phyloP scores from a whole-genome alignment of 1,140 invertebrate species.

The Drosophila subobscura region DNA sequence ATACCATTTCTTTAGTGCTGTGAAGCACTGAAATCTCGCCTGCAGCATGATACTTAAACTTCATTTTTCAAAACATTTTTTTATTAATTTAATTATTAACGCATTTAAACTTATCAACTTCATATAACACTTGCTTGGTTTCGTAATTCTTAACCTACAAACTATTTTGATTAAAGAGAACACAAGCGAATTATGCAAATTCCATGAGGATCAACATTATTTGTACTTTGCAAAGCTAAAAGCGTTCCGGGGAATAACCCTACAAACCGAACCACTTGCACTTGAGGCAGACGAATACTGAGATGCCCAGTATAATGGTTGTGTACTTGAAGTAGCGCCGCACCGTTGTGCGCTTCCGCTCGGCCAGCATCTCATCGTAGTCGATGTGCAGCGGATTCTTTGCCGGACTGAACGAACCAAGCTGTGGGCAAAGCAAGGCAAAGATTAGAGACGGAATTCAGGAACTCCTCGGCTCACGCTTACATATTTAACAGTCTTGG shows the following conservation, averaged over 20 bases:
- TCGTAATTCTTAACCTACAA: constrained; percentile 21
- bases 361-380: constrained; percentile 70
- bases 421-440: constrained; percentile 34
- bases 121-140: constrained; percentile 38
- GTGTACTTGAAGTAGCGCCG: constrained; percentile 75
- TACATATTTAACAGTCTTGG: constrained; percentile 75
- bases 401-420: constrained; percentile 71
- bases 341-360: constrained; percentile 70
- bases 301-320: constrained; percentile 71
- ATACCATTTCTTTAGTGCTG: too few relatives aligned
- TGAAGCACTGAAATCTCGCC: too few relatives aligned
- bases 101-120: constrained; percentile 11
- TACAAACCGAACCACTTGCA: constrained; percentile 64
- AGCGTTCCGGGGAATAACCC: background rate
- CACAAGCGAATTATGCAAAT: constrained; percentile 16
- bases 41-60: too few relatives aligned
- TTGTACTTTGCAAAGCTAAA: constrained; percentile 26
- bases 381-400: constrained; percentile 72
- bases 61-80: background rate
- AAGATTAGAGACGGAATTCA: background rate
- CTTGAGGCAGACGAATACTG: constrained; percentile 76
- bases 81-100: constrained; percentile 26
- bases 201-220: constrained; percentile 21
- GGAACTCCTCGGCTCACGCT: background rate
- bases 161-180: constrained; percentile 54